These are phyloP conservation scores for Notocelia uddmanniana DNA, from an alignment of 2,888 invertebrate genomes.

Conservation along the genomic window DNA sequence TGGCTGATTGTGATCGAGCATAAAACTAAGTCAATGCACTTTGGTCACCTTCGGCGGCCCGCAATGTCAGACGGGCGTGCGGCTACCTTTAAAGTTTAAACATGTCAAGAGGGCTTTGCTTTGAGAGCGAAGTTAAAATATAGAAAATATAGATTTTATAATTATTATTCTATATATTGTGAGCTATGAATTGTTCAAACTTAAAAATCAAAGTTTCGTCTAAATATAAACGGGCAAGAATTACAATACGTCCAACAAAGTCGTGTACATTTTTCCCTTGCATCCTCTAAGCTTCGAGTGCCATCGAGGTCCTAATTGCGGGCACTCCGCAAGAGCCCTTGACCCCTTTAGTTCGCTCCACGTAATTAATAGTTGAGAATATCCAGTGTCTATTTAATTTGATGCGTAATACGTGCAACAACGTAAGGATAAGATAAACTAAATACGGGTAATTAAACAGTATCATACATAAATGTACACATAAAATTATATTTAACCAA, in stretches of 20 bases:
- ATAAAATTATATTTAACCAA: too few relatives aligned
- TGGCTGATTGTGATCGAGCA: conserved; percentile 16
- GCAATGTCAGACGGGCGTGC: conserved; percentile 30
- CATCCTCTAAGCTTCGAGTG: conserved; percentile 49
- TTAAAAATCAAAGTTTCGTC: too few relatives aligned
- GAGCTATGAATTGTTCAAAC: too few relatives aligned
- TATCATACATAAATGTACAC: too few relatives aligned
- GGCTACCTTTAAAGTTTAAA: conserved; percentile 9
- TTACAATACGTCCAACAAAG: conserved; percentile 6
- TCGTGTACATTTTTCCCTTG: conserved; percentile 8
- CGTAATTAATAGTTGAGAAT: conserved; percentile 39
- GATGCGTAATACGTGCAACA: neutral
- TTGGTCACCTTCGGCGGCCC: conserved; percentile 22
- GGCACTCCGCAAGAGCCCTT: conserved; percentile 46
- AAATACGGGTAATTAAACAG: too few relatives aligned
- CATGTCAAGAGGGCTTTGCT: neutral
- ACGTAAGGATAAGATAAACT: too few relatives aligned
- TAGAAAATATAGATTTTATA: neutral
- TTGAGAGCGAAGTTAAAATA: neutral
- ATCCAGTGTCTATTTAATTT: conserved; percentile 27
- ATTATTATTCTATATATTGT: neutral
- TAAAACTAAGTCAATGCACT: conserved; percentile 27
- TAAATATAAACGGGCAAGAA: too few relatives aligned
- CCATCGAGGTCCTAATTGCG: conserved; percentile 56
- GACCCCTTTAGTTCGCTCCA: conserved; percentile 28